Evolutionary conservation across 1,140 invertebrate species (phyloP).

Genomic region (Drosophila guanche): DNA sequence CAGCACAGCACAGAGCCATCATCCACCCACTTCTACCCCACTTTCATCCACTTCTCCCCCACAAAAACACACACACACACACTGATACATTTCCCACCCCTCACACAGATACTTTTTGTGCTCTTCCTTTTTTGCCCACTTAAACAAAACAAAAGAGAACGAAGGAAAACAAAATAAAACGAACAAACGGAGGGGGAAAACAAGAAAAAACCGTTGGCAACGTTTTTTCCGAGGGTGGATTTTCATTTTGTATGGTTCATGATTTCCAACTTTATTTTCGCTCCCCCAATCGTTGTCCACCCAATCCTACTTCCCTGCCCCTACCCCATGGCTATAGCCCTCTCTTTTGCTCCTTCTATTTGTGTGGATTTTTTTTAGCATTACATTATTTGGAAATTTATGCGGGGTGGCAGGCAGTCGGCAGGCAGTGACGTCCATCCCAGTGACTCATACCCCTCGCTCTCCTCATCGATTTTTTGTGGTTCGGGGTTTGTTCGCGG

Average conservation of each 20-base stretch:
- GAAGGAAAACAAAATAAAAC: conserved; percentile 51
- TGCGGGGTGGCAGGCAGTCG: conserved; percentile 63
- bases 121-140: conserved; percentile 65
- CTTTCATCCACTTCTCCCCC: conserved; percentile 28
- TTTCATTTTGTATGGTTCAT: conserved; percentile 81
- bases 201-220: conserved; percentile 54
- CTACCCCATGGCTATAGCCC: not conserved
- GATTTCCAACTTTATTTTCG: conserved; percentile 77
- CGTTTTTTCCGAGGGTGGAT: conserved; percentile 77
- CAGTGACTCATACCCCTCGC: conserved; percentile 34
- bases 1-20: conserved; percentile 3
- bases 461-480: conserved; percentile 72
- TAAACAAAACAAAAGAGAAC: conserved; percentile 59
- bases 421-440: conserved; percentile 25
- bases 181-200: conserved; percentile 24
- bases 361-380: conserved; percentile 64
- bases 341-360: conserved; percentile 22
- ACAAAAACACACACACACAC: conserved; percentile 27
- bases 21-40: conserved; percentile 15
- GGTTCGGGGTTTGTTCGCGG: not conserved
- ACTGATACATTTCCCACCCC: conserved; percentile 24
- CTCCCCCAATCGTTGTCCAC: conserved; percentile 34
- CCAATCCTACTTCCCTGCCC: not conserved
- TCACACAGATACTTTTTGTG: conserved; percentile 62
- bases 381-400: conserved; percentile 81